These are phyloP conservation scores for Megaceryle maxima DNA, from an alignment of 2,113 vertebrate genomes.

Conservation along the genomic window DNA sequence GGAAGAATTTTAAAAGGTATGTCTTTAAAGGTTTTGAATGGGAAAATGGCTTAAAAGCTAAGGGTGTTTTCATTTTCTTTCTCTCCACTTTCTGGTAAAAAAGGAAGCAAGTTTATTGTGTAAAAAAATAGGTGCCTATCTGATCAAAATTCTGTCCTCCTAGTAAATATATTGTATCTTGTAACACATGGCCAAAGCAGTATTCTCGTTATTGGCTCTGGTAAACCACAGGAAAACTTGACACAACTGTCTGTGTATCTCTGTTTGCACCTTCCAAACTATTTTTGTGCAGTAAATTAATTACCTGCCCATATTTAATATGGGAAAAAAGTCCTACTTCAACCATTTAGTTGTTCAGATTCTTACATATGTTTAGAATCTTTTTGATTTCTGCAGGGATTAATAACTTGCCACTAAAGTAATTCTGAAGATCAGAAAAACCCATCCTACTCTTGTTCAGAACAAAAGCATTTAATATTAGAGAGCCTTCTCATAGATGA, in stretches of 20 bases:
- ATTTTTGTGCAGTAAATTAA: neutral
- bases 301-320: neutral
- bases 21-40: neutral
- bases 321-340: neutral
- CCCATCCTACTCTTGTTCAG: neutral
- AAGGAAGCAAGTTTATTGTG: neutral
- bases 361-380: neutral
- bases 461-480: neutral
- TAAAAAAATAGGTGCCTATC: neutral
- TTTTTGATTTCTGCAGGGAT: neutral
- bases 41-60: neutral
- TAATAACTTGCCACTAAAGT: neutral
- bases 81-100: neutral
- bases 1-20: neutral
- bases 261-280: neutral
- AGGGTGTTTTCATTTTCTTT: neutral
- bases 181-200: neutral
- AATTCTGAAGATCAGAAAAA: conserved; percentile 4
- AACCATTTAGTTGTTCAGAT: neutral
- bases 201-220: neutral
- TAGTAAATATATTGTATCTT: neutral
- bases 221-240: neutral
- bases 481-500: neutral
- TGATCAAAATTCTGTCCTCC: neutral
- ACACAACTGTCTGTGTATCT: neutral